Base-by-base conservation (phyloP, 2,888 invertebrate genomes). In the Drosophila suboccidentalis region DNA sequence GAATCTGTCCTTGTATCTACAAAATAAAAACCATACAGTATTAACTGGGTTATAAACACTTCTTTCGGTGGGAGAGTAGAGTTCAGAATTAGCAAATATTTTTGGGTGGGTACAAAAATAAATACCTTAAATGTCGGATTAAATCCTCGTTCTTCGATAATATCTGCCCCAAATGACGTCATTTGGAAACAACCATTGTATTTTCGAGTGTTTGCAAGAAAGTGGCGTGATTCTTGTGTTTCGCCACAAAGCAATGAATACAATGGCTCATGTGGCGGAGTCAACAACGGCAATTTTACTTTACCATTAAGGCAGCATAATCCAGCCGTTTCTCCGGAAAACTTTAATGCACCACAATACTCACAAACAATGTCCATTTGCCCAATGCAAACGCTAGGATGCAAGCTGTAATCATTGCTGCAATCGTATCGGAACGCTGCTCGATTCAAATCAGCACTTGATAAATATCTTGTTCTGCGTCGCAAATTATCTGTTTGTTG, bases 291-390 rank as follows among this genome's bases (percentile, higher is more conserved):
- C 36, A 36, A 36, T 36, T 36, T 36, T 8, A 36, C 36, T 36
- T 36, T 36, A 36, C 9, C 9, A 36, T 36, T 10, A 36, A 11
- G 36, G 36, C 36, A 36, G 11, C 36, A 36, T 36, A 36, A 36
- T 36, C 36, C 36, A 4, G 36, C 4, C 2, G 36, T 36, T 36
- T 36, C 36, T 36, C 36, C 36, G 36, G 36, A 36, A 36, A 36
- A 36, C 36, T 36, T 36, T 36, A 36, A 36, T 36, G 36, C 36
- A 36, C 36, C 36, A 36, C 36, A 36, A 36, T 36, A 36, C 36
- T 36, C 36, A 8, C 36, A 36, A 36, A 36, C 36, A 6, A 36
- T 8, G 36, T 36, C 2, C 36, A 36, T 36, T 36, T 36, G 36
- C 36, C 11, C 36, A 36, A 36, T 36, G 36, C 36, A 36, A 9